A percentile compares a stretch with the other conserved stretches of the same genome.
Conservation (phyloP, 2,888 invertebrate genomes). For the Leptogaster cylindrica region DNA sequence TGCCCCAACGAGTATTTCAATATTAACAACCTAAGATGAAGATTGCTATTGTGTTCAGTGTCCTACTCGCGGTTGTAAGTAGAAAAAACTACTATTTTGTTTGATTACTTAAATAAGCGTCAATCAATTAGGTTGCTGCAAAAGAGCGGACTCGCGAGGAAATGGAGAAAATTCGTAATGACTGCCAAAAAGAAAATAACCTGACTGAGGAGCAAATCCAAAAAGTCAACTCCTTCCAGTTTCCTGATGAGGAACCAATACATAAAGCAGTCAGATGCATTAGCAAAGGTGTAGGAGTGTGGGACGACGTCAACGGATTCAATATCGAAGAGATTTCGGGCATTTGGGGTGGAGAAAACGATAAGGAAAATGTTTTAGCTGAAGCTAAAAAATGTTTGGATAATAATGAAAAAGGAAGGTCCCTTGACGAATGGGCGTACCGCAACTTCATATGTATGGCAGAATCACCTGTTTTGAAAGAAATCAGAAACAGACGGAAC, state of each 20-base stretch:
- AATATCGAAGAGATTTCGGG: neutral
- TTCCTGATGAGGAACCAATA: neutral
- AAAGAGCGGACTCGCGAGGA: too few relatives aligned
- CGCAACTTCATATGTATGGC: neutral
- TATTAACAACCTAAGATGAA: too few relatives aligned
- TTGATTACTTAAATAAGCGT: too few relatives aligned
- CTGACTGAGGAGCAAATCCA: neutral
- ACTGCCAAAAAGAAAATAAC: too few relatives aligned
- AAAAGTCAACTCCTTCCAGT: conserved; percentile 3
- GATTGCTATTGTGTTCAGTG: too few relatives aligned
- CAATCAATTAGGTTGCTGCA: too few relatives aligned
- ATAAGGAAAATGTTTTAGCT: neutral
- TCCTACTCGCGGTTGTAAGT: too few relatives aligned
- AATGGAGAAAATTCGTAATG: too few relatives aligned
- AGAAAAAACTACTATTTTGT: too few relatives aligned
- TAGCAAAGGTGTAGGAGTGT: neutral
- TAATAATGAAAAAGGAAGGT: neutral
- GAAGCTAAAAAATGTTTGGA: neutral
- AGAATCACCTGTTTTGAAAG: neutral
- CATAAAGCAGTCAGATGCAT: neutral
- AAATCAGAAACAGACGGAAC: neutral
- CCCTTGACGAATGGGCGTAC: neutral
- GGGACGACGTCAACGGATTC: neutral
- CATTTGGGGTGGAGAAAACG: neutral
- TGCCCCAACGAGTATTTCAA: too few relatives aligned